phyloP scores from a whole-genome alignment of 2,888 invertebrate genomes.

The Aphidius colemani region DNA sequence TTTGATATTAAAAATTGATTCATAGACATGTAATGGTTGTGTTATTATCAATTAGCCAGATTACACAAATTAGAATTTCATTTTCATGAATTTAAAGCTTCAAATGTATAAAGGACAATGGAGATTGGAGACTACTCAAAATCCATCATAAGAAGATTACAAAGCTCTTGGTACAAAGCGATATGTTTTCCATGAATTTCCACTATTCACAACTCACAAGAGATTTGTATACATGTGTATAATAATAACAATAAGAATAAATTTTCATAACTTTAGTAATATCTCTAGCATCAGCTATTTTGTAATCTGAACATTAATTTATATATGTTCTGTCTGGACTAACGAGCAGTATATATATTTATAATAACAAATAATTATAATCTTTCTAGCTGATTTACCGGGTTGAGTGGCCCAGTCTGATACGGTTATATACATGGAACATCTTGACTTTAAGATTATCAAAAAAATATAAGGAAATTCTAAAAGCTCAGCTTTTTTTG shows the following conservation, averaged over 20 bases:
- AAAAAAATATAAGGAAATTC: no score
- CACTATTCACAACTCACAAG: background rate
- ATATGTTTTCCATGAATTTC: background rate
- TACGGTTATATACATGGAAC: no score
- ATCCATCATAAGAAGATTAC: conserved; percentile 39
- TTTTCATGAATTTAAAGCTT: conserved; percentile 5
- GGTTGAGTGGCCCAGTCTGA: no score
- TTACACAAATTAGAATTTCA: conserved; percentile 30
- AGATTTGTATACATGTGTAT: background rate
- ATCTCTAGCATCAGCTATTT: background rate
- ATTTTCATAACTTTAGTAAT: background rate
- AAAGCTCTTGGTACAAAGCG: conserved; percentile 12
- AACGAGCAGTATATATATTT: no score
- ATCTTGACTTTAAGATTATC: no score
- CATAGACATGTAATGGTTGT: background rate
- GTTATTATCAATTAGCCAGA: conserved; percentile 24
- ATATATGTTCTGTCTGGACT: no score
- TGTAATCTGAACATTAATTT: no score
- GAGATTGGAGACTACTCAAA: conserved; percentile 38
- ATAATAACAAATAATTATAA: no score
- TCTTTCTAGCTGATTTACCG: no score
- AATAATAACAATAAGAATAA: background rate
- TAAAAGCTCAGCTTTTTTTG: no score
- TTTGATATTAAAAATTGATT: background rate
- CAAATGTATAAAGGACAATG: conserved; percentile 12